Conservation (phyloP, 1,140 invertebrate genomes). For the Drosophila jambulina region DNA sequence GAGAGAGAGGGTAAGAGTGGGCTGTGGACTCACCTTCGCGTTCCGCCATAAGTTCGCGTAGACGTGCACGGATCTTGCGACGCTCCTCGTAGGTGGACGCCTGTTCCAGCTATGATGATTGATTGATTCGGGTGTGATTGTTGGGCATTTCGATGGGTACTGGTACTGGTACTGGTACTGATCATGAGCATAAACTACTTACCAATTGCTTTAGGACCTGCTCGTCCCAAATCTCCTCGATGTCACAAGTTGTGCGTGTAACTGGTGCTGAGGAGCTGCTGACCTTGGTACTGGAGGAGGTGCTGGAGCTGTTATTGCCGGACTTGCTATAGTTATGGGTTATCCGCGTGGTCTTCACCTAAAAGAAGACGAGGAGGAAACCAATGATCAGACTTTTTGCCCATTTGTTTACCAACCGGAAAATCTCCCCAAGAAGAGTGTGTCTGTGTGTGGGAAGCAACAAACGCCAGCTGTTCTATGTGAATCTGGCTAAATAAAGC, state of each 20-base stretch:
- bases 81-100: slow-evolving; percentile 94
- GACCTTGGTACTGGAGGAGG: slow-evolving; percentile 32
- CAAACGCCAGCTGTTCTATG: slow-evolving; percentile 57
- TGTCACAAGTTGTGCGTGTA: slow-evolving; percentile 86
- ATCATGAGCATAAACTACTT: slow-evolving; percentile 65
- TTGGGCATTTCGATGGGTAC: slow-evolving; percentile 1
- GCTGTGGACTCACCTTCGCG: slow-evolving; percentile 88
- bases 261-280: slow-evolving; percentile 84
- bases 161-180: neutral
- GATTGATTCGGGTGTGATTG: slow-evolving; percentile 1
- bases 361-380: slow-evolving; percentile 49
- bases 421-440: slow-evolving; percentile 22
- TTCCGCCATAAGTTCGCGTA: slow-evolving; percentile 91
- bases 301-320: slow-evolving; percentile 51
- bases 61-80: slow-evolving; percentile 91
- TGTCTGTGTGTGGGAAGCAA: slow-evolving; percentile 19
- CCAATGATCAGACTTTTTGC: slow-evolving; percentile 11
- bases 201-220: slow-evolving; percentile 89
- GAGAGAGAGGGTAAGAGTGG: neutral
- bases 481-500: slow-evolving; percentile 61
- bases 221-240: slow-evolving; percentile 91
- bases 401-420: slow-evolving; percentile 76
- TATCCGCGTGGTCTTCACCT: slow-evolving; percentile 86
- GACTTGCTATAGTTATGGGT: slow-evolving; percentile 79
- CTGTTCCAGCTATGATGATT: slow-evolving; percentile 89